Evolutionary conservation across 2,797 vertebrate genomes (phyloP).

Genomic region (Gallinago nigripennis): DNA sequence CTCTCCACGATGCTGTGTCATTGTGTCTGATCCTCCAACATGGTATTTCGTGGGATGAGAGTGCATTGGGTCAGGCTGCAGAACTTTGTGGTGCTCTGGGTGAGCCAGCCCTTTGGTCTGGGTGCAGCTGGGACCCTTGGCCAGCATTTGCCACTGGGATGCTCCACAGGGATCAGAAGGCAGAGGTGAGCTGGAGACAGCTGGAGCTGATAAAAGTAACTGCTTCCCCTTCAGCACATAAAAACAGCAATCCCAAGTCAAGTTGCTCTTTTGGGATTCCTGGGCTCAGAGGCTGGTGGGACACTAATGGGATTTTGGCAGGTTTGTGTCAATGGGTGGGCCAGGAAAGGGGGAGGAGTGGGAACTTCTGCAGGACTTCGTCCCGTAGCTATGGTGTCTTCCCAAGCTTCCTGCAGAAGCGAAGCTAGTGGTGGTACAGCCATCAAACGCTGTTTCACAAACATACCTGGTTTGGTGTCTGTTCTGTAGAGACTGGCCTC

Average conservation of each 20-base stretch:
- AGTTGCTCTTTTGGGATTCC: background rate
- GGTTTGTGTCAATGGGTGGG: background rate
- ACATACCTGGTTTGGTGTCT: background rate
- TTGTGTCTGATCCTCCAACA: fast-evolving
- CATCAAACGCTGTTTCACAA: background rate
- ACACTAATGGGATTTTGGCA: background rate
- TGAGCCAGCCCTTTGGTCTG: background rate
- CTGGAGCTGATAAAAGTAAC: background rate
- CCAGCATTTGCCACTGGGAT: background rate
- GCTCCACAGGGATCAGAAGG: background rate
- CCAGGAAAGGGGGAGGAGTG: background rate
- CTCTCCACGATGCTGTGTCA: background rate
- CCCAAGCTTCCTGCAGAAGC: background rate
- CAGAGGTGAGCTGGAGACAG: background rate
- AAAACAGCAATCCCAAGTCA: fast-evolving
- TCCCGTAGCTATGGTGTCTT: background rate
- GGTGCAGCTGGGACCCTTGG: background rate
- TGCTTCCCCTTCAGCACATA: background rate
- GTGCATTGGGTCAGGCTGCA: background rate
- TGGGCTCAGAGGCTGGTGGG: background rate
- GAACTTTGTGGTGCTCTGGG: background rate
- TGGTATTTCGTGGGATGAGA: background rate
- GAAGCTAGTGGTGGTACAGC: background rate
- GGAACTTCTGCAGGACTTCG: background rate
- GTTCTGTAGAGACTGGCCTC: background rate